These are phyloP conservation scores for Sturnus vulgaris DNA, from an alignment of 2,113 vertebrate genomes.

Conservation along the genomic window DNA sequence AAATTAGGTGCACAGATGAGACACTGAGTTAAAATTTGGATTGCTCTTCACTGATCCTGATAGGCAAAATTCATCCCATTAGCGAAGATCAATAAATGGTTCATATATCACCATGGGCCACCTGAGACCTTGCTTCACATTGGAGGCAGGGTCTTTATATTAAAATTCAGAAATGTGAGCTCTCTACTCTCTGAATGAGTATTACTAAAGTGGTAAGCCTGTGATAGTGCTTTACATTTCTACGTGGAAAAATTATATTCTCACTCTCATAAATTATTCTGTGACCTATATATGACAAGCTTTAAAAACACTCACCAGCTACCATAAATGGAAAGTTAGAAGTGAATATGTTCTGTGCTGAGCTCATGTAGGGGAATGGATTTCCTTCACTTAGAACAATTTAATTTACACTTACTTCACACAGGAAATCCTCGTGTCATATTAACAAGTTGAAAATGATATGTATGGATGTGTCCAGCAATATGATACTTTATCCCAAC, in stretches of 20 bases:
- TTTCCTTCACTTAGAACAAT: conserved; percentile 1
- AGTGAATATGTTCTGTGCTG: background rate
- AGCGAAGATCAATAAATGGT: conserved; percentile 5
- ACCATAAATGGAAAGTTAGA: background rate
- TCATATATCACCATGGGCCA: background rate
- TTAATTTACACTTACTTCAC: conserved; percentile 7
- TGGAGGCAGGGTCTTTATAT: background rate
- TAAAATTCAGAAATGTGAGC: conserved; percentile 1
- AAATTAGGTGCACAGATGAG: conserved; percentile 55
- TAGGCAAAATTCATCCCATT: background rate
- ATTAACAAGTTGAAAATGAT: background rate
- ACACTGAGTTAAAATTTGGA: background rate
- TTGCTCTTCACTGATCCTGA: background rate
- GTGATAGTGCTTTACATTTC: background rate
- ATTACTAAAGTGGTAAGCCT: background rate
- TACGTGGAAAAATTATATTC: background rate
- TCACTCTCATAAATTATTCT: conserved; percentile 37
- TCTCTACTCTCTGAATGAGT: background rate
- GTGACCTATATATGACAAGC: conserved; percentile 32
- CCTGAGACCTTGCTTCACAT: background rate
- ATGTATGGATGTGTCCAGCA: background rate
- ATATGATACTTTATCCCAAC: background rate
- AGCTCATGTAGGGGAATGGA: background rate
- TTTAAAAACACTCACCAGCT: background rate
- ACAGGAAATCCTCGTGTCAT: background rate